phyloP scores from a whole-genome alignment of 2,888 invertebrate genomes.

The Eurytoma adleriae region DNA sequence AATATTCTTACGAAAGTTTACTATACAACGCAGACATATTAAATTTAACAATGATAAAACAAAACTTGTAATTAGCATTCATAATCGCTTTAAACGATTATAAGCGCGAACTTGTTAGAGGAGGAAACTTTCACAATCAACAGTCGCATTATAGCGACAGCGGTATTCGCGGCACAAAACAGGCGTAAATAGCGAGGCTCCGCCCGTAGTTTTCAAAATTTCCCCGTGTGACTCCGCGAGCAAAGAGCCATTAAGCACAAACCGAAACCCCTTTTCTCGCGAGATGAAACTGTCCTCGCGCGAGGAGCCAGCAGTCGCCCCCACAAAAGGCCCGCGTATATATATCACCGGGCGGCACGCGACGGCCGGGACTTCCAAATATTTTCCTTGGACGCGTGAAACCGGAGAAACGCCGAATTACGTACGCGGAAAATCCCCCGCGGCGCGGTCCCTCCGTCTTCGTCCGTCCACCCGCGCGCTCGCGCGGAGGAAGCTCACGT shows the following conservation, averaged over 20 bases:
- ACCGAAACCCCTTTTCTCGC: constrained; percentile 8
- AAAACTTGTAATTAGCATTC: no score
- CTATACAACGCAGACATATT: no score
- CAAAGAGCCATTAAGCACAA: constrained; percentile 23
- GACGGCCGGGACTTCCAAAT: constrained; percentile 59
- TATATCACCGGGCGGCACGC: neutral
- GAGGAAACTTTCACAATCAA: no score
- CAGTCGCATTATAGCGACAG: no score
- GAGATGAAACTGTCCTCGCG: no score
- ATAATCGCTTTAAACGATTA: no score
- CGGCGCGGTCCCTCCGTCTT: constrained; percentile 36
- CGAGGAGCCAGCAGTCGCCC: neutral
- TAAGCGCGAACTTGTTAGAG: no score
- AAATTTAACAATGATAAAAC: no score
- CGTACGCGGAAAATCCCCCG: constrained; percentile 60
- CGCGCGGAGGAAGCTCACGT: constrained; percentile 14
- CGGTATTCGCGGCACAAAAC: neutral
- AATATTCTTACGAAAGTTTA: no score
- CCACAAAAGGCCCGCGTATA: neutral
- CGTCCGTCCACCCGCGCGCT: neutral
- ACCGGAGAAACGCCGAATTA: constrained; percentile 55
- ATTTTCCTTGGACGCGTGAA: constrained; percentile 58
- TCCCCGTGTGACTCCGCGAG: neutral
- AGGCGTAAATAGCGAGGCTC: neutral
- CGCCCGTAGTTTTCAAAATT: no score